Base-by-base conservation (phyloP, 2,888 invertebrate genomes). In the Torymus texanus region DNA sequence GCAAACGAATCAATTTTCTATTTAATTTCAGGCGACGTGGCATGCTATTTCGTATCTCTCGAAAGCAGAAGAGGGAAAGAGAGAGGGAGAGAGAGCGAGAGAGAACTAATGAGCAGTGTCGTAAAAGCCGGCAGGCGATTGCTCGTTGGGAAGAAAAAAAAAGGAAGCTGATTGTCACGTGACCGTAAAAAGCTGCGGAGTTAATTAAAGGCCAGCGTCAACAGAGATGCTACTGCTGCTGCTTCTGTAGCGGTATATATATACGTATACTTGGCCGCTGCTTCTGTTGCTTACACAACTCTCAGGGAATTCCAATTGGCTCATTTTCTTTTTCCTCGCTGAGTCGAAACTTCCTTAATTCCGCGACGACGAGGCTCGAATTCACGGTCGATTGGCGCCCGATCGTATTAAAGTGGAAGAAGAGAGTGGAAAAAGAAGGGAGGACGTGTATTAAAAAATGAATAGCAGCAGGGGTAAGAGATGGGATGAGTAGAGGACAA, bases 181-280 rank as follows among this genome's bases (percentile, higher is more conserved):
- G 80, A 72, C 75, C 77, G 68, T 78, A 65, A 71, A 81, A 77
- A 76, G 74, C 65, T 61, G 41, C 16, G 24, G 70, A 75, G 75
- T 71, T 81, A 81, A 81, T 81, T 81, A 81, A 75, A 75, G 80
- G 66, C 72, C 56, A 63, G 67, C 72, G 75, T 72, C 70, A 72
- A 76, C 72, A 70, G 71, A 68, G 65, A 51, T 18, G 21, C 41
- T 41, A 16, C 62, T 14, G 29, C 68, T 21, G 16, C 59, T 8
- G 50, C 55, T 4, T 18, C 63, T n/a, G 70, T 58, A 24, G 16
- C 55, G 56, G 65, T 72, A 58, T 59, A 59, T 21, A 21, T 21
- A 21, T 21, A 21, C 21, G 21, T 21, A 21, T 24, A 59, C 41
- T 41, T 53, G 41, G 41, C 41, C 41, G 41, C 51, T 29, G 66